Evolutionary conservation across 2,888 invertebrate genomes (phyloP), one percentile per base, ranked within the genome.

Genomic region (Syrista parreyssii): DNA sequence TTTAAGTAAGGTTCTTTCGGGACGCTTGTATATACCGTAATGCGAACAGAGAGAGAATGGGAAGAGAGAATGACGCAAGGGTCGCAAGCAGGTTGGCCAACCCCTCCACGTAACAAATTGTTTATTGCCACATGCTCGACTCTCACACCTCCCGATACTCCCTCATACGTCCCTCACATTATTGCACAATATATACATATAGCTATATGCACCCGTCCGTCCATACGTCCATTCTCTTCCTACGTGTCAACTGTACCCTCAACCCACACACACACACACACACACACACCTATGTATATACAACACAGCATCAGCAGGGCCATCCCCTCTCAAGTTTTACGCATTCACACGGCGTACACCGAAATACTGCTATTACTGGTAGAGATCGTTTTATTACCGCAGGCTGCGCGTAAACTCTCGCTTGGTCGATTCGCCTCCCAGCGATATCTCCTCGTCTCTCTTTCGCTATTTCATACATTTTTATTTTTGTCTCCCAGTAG

Each of bases 51-150:
- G 73, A 73, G 23, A 31, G 23, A 73, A 73, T 31, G 15, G 69
- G 11, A 31, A 15, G 32, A 34, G 35, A 33, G 32, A 73, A 34
- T 34, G 35, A 12, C 73, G 73, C 71, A 71, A 33, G 31, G 73
- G 32, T 12, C 73, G 33, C 11, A 34, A 73, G 15, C 73, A n/a
- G 73, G 78, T 78, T 79, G 79, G 78, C 79, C 81, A 84, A 69
- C 75, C 84, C 84, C 84, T 80, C 79, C 81, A 82, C 82, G 85
- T 85, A 88, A 87, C 87, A 87, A 89, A 89, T 88, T 88, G 87
- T 86, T 88, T 88, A 88, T 88, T 84, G 85, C 86, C 88, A 87
- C 86, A 85, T 86, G 87, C 86, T 87, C 84, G 82, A 80, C 82
- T 88, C 85, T 84, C 87, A 86, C 84, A 86, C 80, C 79, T 79